phyloP scores from a whole-genome alignment of 2,113 vertebrate species.

The Syngnathus floridae region DNA sequence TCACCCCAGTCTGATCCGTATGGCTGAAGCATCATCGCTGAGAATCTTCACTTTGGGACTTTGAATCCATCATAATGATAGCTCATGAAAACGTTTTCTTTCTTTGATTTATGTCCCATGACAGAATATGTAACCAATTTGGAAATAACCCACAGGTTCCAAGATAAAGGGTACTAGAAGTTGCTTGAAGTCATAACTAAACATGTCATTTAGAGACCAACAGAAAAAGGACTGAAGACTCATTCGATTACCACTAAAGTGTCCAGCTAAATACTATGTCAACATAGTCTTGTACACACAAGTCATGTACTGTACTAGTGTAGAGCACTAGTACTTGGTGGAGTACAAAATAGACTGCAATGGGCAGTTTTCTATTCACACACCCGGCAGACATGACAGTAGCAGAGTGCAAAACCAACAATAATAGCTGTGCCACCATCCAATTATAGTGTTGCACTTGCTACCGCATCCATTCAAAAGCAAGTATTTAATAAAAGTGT shows the following conservation, averaged over 20 bases:
- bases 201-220: not conserved
- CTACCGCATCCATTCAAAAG: not conserved
- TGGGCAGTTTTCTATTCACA: not conserved
- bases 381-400: not conserved
- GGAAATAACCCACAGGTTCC: not conserved
- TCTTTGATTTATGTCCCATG: not conserved
- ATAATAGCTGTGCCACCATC: not conserved
- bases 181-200: not conserved
- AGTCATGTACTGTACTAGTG: not conserved
- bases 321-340: too few relatives aligned
- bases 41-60: not conserved
- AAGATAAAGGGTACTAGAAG: not conserved
- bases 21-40: not conserved
- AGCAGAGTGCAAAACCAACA: conserved; percentile 5
- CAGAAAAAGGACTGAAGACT: not conserved
- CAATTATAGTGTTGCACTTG: not conserved
- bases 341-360: not conserved
- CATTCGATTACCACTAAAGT: not conserved
- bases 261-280: not conserved
- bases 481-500: not conserved
- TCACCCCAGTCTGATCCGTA: not conserved
- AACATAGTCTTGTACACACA: not conserved
- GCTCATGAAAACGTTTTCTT: not conserved
- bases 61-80: conserved; percentile 5
- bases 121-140: not conserved